phyloP scores from a whole-genome alignment of 64 coral and sea anemone species.

The Acropora yongei region DNA sequence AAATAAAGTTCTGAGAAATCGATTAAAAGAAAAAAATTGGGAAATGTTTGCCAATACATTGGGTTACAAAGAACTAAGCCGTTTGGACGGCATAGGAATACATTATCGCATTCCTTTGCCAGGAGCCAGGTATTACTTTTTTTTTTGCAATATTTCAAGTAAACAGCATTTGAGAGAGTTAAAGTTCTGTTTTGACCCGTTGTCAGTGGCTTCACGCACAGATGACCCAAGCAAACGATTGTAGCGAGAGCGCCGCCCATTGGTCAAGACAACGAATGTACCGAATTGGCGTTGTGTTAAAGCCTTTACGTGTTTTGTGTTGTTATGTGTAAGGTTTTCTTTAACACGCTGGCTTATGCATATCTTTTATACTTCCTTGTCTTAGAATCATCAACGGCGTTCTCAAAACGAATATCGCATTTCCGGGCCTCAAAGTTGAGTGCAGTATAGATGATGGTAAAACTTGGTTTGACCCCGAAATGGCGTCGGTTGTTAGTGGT shows the following conservation, averaged over 20 bases:
- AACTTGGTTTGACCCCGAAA: constrained; percentile 48
- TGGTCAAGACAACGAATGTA: too few species aligned
- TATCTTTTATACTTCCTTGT: background rate
- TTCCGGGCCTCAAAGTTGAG: constrained; percentile 52
- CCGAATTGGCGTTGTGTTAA: too few species aligned
- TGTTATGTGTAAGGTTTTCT: too few species aligned
- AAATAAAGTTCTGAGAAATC: constrained; percentile 50
- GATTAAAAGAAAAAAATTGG: constrained; percentile 59
- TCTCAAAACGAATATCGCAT: constrained; percentile 45
- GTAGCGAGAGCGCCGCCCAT: too few species aligned
- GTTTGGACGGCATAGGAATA: constrained; percentile 65
- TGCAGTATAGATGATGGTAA: constrained; percentile 33
- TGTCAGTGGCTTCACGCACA: too few species aligned
- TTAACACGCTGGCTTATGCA: too few species aligned
- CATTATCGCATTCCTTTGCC: constrained; percentile 74
- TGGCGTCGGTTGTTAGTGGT: background rate
- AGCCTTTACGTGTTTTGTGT: too few species aligned
- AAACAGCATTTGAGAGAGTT: too few species aligned
- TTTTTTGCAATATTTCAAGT: background rate
- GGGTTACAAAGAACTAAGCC: constrained; percentile 68
- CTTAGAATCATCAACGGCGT: constrained; percentile 6
- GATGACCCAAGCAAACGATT: too few species aligned
- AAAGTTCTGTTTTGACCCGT: too few species aligned
- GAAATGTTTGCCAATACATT: constrained; percentile 65
- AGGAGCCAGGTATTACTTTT: constrained; percentile 71